Base-by-base conservation (phyloP, 2,888 invertebrate genomes). In the Caenorhabditis japonica region DNA sequence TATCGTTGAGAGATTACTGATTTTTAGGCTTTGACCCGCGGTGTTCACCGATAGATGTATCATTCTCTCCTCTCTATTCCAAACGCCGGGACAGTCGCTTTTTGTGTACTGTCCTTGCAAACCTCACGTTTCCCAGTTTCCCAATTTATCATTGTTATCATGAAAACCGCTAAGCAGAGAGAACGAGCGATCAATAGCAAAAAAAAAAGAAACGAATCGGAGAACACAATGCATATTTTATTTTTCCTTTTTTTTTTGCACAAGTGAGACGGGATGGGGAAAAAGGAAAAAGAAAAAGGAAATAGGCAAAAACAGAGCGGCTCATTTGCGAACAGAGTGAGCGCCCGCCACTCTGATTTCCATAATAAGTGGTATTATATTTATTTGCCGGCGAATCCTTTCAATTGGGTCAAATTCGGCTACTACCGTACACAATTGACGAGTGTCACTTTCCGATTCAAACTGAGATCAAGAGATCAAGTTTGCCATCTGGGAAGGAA, bases 71-170 rank as follows among this genome's bases (percentile, higher is more conserved):
- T 61, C 36, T 60, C 17, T n/a, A n/a, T 21, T 17, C 30, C 19
- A 19, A 33, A 12, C 17, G 23, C 21, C 27, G n/a, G 15, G 15
- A n/a, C 7, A 36, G 46, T 25, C 53, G 46, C 46, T 43, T 49
- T 56, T 46, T 64, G 15, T 66, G 55, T 21, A 49, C 53, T 41
- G 17, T 39, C n/a, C 36, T 66, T 3, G 44, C 49, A 30, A 66
- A 56, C 56, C 56, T 56, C 66, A 66, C 66, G 66, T 66, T 66
- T 66, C 51, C 51, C 49, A 58, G 38, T 62, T 53, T 61, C 36
- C 41, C 39, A 34, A 41, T 47, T 55, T 64, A 64, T 64, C 66
- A 49, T 33, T 10, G 30, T 56, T 30, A 13, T 51, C 55, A 66
- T 64, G 55, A 64, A 55, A 25, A 34, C 41, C 17, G 30, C 41